Evolutionary conservation across 2,797 vertebrate genomes (phyloP), one percentile per base, ranked within the genome.

Genomic region (Cyclopterus lumpus): DNA sequence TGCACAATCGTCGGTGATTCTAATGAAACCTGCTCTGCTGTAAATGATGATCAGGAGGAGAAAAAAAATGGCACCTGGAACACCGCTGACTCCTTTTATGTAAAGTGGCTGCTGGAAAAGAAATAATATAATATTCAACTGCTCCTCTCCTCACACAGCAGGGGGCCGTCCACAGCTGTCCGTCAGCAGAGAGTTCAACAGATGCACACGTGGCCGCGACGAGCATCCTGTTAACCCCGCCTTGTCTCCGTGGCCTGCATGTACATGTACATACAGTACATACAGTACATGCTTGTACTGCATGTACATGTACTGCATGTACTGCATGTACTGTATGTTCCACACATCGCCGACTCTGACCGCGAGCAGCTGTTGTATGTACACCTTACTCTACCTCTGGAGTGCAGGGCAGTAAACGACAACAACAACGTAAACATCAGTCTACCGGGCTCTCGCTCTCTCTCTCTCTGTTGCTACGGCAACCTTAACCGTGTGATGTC

Each of bases 201-300:
- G 65, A 68, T 46, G 62, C 53, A 73, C 70, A 84, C 75, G 77
- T 77, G 71, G 78, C 67, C 24, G 54, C 71, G 60, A 77, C 75
- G 81, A 64, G 77, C 75, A 51, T 77, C 68, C 28, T 5, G 40
- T 81, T 88, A 78, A 83, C 77, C 78, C 58, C 11, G 70, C 62
- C 54, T 32, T 75, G 71, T 80, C 62, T 16, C 66, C 49, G 60
- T 20, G 42, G 60, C 36, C 32, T 34, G 57, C 6, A 6, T 36
- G 34, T 36, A 34, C 32, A n/a, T n/a, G n/a, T 7, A 7, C 30
- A 53, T 16, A 49, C 44, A n/a, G n/a, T 61, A 55, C 57, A 9
- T 36, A 26, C 40, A 59, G 46, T n/a, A n/a, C n/a, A n/a, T 34
- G 53, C 12, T 6, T 40, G 38, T 18, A 51, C 44, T 62, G 59